Evolutionary conservation across 1,140 invertebrate species (phyloP).

Genomic region (Aculops lycopersici): DNA sequence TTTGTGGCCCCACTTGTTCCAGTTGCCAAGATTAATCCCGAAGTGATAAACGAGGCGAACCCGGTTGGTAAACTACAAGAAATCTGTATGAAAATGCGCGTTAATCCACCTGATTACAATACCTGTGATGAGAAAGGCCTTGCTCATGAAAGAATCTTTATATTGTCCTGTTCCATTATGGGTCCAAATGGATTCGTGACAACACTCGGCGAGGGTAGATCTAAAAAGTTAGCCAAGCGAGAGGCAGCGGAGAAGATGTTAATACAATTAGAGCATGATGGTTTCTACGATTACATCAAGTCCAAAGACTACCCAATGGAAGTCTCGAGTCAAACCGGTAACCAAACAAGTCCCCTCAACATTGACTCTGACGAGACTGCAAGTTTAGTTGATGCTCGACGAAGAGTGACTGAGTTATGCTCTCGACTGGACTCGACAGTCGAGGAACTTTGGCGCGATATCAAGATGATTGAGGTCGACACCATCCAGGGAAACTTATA

Average conservation of each 20-base stretch:
- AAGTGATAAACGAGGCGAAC: slow-evolving; percentile 21
- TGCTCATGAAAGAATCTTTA: slow-evolving; percentile 66
- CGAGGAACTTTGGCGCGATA: too few relatives aligned
- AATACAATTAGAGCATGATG: background rate
- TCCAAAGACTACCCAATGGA: too few relatives aligned
- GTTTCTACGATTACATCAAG: too few relatives aligned
- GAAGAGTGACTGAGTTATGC: too few relatives aligned
- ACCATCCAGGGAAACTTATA: too few relatives aligned
- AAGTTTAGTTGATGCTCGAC: too few relatives aligned
- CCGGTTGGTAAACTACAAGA: slow-evolving; percentile 72
- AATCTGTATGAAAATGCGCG: slow-evolving; percentile 69
- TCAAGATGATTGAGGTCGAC: too few relatives aligned
- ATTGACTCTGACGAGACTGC: too few relatives aligned
- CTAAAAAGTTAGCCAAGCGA: slow-evolving; percentile 76
- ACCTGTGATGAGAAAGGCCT: slow-evolving; percentile 50
- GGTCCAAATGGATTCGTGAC: slow-evolving; percentile 20
- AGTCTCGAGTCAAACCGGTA: too few relatives aligned
- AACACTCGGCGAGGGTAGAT: slow-evolving; percentile 34
- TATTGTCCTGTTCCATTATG: slow-evolving; percentile 48
- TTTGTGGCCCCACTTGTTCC: too few relatives aligned
- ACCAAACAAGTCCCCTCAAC: too few relatives aligned
- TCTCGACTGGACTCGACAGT: too few relatives aligned
- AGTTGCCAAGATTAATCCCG: background rate
- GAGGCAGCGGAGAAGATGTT: slow-evolving; percentile 28
- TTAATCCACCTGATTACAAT: slow-evolving; percentile 69